Conservation (phyloP, 2,888 invertebrate genomes). For the Drosophila kambysellisi region DNA sequence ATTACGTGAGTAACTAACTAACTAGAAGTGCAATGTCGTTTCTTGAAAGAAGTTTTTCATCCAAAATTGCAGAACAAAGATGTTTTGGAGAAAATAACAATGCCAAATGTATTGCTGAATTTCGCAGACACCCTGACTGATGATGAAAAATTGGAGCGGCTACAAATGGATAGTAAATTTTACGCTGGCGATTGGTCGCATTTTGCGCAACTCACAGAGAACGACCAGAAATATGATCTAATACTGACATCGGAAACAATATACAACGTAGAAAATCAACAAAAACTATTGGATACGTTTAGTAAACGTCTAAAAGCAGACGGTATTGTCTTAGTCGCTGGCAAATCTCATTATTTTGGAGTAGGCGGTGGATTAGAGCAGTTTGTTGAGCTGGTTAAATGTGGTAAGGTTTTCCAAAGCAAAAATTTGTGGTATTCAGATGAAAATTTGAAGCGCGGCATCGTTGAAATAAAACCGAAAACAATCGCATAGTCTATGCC, state of each 20-base stretch:
- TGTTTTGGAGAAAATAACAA: slow-evolving; percentile 92
- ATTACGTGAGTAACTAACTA: slow-evolving; percentile 91
- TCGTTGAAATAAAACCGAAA: slow-evolving; percentile 70
- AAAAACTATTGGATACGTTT: slow-evolving; percentile 90
- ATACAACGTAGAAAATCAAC: slow-evolving; percentile 92
- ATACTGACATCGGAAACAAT: slow-evolving; percentile 98
- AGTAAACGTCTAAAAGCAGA: slow-evolving; percentile 86
- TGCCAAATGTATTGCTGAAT: slow-evolving; percentile 92
- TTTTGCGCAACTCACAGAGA: slow-evolving; percentile 85
- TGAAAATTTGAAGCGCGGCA: slow-evolving; percentile 84
- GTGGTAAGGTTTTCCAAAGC: slow-evolving; percentile 86
- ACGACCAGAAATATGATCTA: slow-evolving; percentile 89
- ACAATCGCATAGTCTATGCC: slow-evolving; percentile 24
- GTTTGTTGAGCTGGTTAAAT: slow-evolving; percentile 89
- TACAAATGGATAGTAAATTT: slow-evolving; percentile 84
- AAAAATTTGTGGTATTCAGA: slow-evolving; percentile 88
- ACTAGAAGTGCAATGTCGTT: neutral
- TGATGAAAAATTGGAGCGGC: slow-evolving; percentile 42
- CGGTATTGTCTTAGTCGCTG: slow-evolving; percentile 91
- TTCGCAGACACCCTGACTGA: slow-evolving; percentile 32
- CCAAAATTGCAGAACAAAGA: slow-evolving; percentile 91
- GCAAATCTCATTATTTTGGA: slow-evolving; percentile 97
- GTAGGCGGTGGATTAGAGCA: slow-evolving; percentile 94
- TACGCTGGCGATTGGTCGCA: slow-evolving; percentile 92
- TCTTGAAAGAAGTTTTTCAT: neutral